Percentiles rank a stretch among this genome's conserved stretches.
Evolutionary conservation across 2,113 vertebrate species (phyloP).

Genomic region (Lophius piscatorius): DNA sequence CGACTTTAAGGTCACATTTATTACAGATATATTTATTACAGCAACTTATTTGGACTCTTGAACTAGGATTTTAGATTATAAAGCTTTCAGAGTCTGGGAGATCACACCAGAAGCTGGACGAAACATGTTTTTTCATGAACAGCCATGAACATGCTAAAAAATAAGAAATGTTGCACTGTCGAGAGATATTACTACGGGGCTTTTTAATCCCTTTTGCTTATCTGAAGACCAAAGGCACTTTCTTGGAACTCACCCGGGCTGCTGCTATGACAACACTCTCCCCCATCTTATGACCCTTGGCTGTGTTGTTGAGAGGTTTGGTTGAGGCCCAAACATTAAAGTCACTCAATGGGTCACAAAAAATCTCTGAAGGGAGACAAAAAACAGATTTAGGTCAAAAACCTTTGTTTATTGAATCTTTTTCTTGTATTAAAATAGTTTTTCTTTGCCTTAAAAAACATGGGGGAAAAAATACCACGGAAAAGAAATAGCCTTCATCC

Average conservation of each 20-base stretch:
- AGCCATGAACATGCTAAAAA: background rate
- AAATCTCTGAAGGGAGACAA: constrained; percentile 75
- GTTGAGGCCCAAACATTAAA: constrained; percentile 88
- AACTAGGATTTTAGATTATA: background rate
- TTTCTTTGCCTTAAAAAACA: background rate
- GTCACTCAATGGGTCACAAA: constrained; percentile 90
- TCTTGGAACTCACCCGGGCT: constrained; percentile 81
- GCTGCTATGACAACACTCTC: constrained; percentile 86
- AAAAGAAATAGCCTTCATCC: too few relatives aligned
- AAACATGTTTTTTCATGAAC: background rate
- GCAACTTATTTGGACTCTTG: background rate
- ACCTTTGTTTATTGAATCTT: too few relatives aligned
- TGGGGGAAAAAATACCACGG: background rate
- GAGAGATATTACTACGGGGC: background rate
- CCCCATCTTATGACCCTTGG: constrained; percentile 71
- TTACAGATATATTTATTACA: too few relatives aligned
- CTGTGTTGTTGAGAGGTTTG: constrained; percentile 84
- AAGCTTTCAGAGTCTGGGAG: background rate
- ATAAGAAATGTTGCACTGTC: background rate
- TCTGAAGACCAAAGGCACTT: too few relatives aligned
- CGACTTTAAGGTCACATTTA: background rate
- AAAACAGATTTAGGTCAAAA: background rate
- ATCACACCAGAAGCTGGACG: background rate
- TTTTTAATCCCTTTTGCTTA: background rate
- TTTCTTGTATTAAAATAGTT: background rate